These are phyloP conservation scores for Gymnarchus niloticus DNA, from an alignment of 2,113 vertebrate species.

Conservation along the genomic window DNA sequence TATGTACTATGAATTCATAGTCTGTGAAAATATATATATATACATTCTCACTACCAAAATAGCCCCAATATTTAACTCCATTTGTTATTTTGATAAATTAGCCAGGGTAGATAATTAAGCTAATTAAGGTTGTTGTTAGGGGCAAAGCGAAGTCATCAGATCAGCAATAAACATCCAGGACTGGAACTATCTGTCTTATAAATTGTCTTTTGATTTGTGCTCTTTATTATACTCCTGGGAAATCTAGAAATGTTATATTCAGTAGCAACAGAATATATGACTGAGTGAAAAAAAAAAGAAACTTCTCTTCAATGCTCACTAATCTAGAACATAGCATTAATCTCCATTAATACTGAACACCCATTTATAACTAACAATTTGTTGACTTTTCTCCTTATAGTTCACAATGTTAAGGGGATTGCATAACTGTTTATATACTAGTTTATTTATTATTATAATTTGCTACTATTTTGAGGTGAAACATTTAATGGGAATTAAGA, in stretches of 20 bases:
- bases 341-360: no score
- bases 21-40: background rate
- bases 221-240: background rate
- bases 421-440: no score
- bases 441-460: background rate
- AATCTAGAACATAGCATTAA: background rate
- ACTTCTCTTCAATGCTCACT: background rate
- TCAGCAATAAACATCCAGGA: conserved; percentile 3
- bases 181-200: background rate
- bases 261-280: no score
- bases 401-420: no score
- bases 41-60: no score
- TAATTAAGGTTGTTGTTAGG: conserved; percentile 9
- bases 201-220: conserved; percentile 3
- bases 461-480: background rate
- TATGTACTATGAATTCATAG: background rate
- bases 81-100: conserved; percentile 4
- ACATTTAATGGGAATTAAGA: background rate
- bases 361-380: no score
- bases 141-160: background rate
- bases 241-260: background rate
- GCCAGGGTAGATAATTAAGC: background rate
- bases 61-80: no score
- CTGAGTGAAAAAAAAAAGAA: background rate
- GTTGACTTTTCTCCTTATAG: no score